Evolutionary conservation across 2,888 invertebrate genomes (phyloP), one percentile per base, ranked within the genome.

Genomic region (Nymphalis c-album): DNA sequence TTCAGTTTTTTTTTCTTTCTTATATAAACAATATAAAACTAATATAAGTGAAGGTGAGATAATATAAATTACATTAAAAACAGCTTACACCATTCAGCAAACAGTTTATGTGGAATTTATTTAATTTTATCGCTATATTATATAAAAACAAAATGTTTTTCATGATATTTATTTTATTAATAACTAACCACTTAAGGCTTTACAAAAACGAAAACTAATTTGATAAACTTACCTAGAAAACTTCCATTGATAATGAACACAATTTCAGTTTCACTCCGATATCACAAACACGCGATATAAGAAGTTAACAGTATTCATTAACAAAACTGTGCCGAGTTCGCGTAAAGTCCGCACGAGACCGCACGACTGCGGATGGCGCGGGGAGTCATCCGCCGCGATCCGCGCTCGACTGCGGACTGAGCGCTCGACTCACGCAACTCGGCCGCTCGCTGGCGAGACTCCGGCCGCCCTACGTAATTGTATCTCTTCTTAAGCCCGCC

Each of bases 381-480:
- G 13, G 1, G 17, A 53, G 26, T 50, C 75, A 71, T 67, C 61
- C 66, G 67, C 35, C 67, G 62, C 66, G 66, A 58, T 51, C 55
- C 67, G 71, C 69, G 71, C 60, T 65, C 71, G 69, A 66, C 58
- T 61, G 73, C 71, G 61, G 72, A 75, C 67, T 75, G 75, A 68
- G 61, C 65, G 60, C 40, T 13, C 35, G 10, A 10, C 35, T 40
- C 35, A 60, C 61, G 57, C 51, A 50, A 51, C 53, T 55, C 62
- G 46, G 31, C 61, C 55, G 35, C 45, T 55, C 61, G 57, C 48
- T 63, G 48, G n/a, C 31, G 55, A 55, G 31, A 31, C 55, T 55
- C 16, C 18, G 17, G 35, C 55, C 55, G 55, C 55, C 55, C 61
- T 60, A 60, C 55, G 60, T 57, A 67, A 70, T 64, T 40, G 50